phyloP scores from a whole-genome alignment of 2,113 vertebrate genomes.

The Cyanistes caeruleus region DNA sequence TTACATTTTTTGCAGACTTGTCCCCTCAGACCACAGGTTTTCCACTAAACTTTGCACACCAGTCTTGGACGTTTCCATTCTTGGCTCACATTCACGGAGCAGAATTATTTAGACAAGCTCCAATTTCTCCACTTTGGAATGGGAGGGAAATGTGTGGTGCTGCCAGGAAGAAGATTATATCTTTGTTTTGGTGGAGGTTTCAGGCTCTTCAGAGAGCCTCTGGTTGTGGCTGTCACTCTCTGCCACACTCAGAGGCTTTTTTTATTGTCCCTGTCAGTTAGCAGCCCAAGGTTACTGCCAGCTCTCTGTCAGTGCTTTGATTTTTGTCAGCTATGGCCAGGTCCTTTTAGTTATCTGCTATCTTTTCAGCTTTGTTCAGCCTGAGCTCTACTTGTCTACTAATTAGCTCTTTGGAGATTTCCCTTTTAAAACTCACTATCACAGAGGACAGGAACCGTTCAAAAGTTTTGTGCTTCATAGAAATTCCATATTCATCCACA shows the following conservation, averaged over 20 bases:
- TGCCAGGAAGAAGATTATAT: constrained; percentile 46
- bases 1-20: neutral
- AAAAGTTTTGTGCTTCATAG: constrained; percentile 88
- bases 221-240: constrained; percentile 77
- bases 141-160: constrained; percentile 6
- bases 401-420: constrained; percentile 99
- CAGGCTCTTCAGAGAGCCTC: constrained; percentile 71
- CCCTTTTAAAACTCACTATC: constrained; percentile 91
- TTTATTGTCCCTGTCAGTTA: constrained; percentile 93
- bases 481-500: constrained; percentile 87
- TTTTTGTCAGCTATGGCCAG: constrained; percentile 92
- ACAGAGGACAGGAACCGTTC: constrained; percentile 86
- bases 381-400: constrained; percentile 93
- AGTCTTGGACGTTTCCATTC: neutral
- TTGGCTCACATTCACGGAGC: neutral
- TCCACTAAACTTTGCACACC: neutral
- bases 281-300: constrained; percentile 90
- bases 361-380: constrained; percentile 92
- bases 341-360: constrained; percentile 87
- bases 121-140: neutral
- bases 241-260: constrained; percentile 77
- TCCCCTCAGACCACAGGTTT: neutral
- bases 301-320: constrained; percentile 91
- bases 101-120: neutral
- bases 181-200: constrained; percentile 65